phyloP scores from a whole-genome alignment of 1,140 invertebrate species.

The Melitaea cinxia region DNA sequence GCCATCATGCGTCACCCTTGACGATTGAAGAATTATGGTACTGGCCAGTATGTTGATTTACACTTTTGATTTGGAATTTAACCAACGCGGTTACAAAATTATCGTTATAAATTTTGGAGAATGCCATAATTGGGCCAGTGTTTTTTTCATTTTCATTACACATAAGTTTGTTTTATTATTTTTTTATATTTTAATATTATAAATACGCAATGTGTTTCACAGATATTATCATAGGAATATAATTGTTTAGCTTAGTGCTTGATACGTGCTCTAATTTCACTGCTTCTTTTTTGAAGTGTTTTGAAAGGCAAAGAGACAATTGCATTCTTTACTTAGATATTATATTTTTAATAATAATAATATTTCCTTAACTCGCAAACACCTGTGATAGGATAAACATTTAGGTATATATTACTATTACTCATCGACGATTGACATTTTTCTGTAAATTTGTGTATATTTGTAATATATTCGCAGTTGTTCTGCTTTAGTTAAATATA shows the following conservation, averaged over 20 bases:
- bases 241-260: not conserved
- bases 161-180: not conserved
- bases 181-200: not conserved
- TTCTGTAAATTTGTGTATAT: too few relatives aligned
- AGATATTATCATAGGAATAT: not conserved
- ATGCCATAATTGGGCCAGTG: conserved; percentile 15
- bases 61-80: too few relatives aligned
- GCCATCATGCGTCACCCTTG: too few relatives aligned
- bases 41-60: too few relatives aligned
- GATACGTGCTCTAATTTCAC: not conserved
- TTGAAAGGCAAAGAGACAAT: not conserved
- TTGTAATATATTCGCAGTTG: not conserved
- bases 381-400: conserved; percentile 14
- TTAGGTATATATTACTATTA: not conserved
- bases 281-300: not conserved
- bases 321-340: not conserved
- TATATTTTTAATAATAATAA: not conserved
- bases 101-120: conserved; percentile 3
- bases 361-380: conserved; percentile 2
- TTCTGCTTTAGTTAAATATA: conserved; percentile 10
- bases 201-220: not conserved
- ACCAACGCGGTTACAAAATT: not conserved
- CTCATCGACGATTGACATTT: too few relatives aligned
- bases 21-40: too few relatives aligned
- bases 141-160: not conserved